These are phyloP conservation scores for Dryomyza anilis DNA, from an alignment of 2,888 invertebrate species.

Conservation along the genomic window DNA sequence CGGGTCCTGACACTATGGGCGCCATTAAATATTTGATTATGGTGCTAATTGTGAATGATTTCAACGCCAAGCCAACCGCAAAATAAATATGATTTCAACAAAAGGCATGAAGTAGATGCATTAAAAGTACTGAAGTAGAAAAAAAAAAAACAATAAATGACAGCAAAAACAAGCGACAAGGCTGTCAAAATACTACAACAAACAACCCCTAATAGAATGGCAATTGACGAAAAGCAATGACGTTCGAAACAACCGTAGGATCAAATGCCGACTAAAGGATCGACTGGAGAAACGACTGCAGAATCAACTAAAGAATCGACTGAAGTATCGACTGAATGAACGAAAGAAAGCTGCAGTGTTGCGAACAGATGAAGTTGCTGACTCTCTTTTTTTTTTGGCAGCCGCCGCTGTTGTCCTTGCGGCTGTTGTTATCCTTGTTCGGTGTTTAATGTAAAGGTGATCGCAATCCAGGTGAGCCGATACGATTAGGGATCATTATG, in stretches of 20 bases:
- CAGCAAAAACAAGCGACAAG: not conserved
- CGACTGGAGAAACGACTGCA: too few species aligned
- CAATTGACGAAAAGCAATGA: too few species aligned
- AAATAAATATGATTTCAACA: not conserved
- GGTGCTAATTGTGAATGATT: too few species aligned
- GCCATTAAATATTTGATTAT: too few species aligned
- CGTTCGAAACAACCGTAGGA: too few species aligned
- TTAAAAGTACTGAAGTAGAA: not conserved
- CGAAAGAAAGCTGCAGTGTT: not conserved
- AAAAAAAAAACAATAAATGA: not conserved
- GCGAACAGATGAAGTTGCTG: constrained; percentile 4
- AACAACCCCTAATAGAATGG: not conserved
- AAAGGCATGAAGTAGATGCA: not conserved
- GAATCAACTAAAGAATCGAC: too few species aligned
- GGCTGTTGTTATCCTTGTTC: constrained; percentile 5
- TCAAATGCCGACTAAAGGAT: too few species aligned
- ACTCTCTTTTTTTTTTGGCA: constrained; percentile 22
- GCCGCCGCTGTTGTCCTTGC: constrained; percentile 47
- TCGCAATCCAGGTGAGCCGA: constrained; percentile 42
- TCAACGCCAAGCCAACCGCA: not conserved
- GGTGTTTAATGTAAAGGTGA: constrained; percentile 9
- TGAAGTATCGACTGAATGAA: too few species aligned
- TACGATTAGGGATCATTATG: constrained; percentile 57
- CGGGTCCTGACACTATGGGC: too few species aligned
- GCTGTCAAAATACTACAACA: constrained; percentile 16